Conservation (phyloP, 2,888 invertebrate genomes). For the Phania funesta region DNA sequence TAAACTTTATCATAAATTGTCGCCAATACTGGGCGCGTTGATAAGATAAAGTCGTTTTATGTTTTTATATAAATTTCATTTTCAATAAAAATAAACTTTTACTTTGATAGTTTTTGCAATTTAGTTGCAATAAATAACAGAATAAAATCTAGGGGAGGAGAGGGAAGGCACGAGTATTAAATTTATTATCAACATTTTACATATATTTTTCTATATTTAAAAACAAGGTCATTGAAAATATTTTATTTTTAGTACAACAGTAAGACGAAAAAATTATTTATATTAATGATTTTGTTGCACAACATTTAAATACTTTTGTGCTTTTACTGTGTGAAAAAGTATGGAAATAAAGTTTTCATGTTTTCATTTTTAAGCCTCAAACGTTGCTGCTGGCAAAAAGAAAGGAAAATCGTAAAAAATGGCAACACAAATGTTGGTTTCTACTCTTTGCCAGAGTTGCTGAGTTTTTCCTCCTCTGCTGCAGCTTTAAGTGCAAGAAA, state of each 20-base stretch:
- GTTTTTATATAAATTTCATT: background rate
- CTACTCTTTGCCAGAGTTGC: conserved; percentile 34
- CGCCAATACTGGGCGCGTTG: background rate
- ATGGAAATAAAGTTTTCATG: background rate
- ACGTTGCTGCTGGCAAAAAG: conserved; percentile 8
- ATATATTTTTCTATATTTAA: background rate
- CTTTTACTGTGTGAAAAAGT: background rate
- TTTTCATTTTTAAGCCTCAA: conserved; percentile 46
- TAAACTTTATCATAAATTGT: background rate
- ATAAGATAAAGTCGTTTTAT: conserved; percentile 8
- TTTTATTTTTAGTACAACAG: background rate
- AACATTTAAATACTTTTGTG: conserved; percentile 31
- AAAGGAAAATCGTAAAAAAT: conserved; percentile 1
- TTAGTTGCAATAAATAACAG: background rate
- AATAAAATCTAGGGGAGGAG: background rate
- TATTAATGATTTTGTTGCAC: conserved; percentile 7
- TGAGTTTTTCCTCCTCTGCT: background rate
- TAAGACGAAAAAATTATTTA: background rate
- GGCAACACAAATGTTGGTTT: conserved; percentile 25
- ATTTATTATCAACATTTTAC: conserved; percentile 22
- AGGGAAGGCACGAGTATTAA: background rate
- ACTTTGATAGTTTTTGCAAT: background rate
- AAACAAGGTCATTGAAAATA: conserved; percentile 56
- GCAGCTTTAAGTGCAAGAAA: conserved; percentile 56
- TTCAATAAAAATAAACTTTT: conserved; percentile 21